Evolutionary conservation across 1,140 invertebrate species (phyloP), one percentile per base, ranked within the genome.

Genomic region (Parapsyche elsis): DNA sequence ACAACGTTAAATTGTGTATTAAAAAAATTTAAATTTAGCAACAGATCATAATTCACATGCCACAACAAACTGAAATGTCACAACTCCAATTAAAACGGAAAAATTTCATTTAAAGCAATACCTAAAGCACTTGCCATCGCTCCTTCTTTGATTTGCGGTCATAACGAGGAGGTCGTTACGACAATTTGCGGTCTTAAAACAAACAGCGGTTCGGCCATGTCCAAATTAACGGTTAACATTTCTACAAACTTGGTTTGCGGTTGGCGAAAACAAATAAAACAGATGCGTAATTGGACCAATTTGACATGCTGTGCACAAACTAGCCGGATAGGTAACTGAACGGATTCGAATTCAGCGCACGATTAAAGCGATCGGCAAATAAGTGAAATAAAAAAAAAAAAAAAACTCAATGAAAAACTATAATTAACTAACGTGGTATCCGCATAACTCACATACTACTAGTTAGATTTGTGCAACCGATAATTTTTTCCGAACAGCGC

Each of bases 151-250:
- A 19, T 67, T 67, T 67, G 64, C 64, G 64, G 64, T 67, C 24
- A 26, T 67, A 67, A 67, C 24, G 24, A 67, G 23, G 9, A 26
- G 23, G 23, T 67, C 24, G 24, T 67, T 67, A 30, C 12, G 45
- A 38, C 16, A 73, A 73, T 73, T 73, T 73, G 71, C 44, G 71
- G 71, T 73, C 30, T 73, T 23, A 73, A 73, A 73, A 49, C 71
- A 73, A 73, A 73, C 71, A 73, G 5, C 45, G 71, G 24, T 73
- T 9, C 16, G 12, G 12, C 49, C 49, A 53, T 53, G 10, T 53
- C 16, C 49, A 19, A 67, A 67, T 23, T 67, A 67, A 67, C 24
- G 21, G 61, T 67, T 67, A 23, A 67, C 19, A 67, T 67, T 67
- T 67, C 61, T 67, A 38, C 30, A 38, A 38, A 38, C 26, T 23